These are phyloP conservation scores for Pelodiscus sinensis DNA, from an alignment of 2,113 vertebrate species.

Conservation along the genomic window DNA sequence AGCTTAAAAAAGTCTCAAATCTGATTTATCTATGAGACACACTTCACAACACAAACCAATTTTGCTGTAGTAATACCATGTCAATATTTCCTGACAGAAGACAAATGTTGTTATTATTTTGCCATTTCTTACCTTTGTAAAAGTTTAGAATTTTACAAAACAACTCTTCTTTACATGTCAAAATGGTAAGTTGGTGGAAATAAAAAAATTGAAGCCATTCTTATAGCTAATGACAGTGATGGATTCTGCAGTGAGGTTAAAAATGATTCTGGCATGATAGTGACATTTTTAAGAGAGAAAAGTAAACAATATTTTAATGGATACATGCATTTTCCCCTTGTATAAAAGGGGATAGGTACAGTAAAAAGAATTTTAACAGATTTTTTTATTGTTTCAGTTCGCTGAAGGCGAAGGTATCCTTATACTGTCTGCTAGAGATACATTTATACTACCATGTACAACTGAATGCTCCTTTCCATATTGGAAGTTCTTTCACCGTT, in stretches of 20 bases:
- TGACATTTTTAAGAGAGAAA: constrained; percentile 59
- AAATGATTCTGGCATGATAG: constrained; percentile 64
- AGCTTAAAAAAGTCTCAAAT: constrained; percentile 78
- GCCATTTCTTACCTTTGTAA: constrained; percentile 88
- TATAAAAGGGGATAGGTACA: not conserved
- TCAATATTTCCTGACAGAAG: constrained; percentile 95
- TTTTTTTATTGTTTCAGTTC: constrained; percentile 32
- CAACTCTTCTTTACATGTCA: constrained; percentile 83
- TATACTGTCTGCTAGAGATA: not conserved
- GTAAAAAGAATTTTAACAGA: not conserved
- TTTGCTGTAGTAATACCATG: constrained; percentile 90
- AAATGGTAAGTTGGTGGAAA: constrained; percentile 73
- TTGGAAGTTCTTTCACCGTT: not conserved
- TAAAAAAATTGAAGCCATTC: constrained; percentile 50
- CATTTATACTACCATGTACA: not conserved
- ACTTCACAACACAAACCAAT: constrained; percentile 96
- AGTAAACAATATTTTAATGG: constrained; percentile 45
- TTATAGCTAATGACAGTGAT: constrained; percentile 69
- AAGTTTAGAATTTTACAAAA: constrained; percentile 85
- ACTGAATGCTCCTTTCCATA: not conserved
- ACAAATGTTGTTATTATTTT: constrained; percentile 98
- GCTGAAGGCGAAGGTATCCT: constrained; percentile 10
- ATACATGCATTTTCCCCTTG: constrained; percentile 54
- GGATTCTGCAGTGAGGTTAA: constrained; percentile 62
- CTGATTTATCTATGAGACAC: constrained; percentile 88